Base-by-base conservation (phyloP, 2,113 vertebrate genomes). In the Progne subis region DNA sequence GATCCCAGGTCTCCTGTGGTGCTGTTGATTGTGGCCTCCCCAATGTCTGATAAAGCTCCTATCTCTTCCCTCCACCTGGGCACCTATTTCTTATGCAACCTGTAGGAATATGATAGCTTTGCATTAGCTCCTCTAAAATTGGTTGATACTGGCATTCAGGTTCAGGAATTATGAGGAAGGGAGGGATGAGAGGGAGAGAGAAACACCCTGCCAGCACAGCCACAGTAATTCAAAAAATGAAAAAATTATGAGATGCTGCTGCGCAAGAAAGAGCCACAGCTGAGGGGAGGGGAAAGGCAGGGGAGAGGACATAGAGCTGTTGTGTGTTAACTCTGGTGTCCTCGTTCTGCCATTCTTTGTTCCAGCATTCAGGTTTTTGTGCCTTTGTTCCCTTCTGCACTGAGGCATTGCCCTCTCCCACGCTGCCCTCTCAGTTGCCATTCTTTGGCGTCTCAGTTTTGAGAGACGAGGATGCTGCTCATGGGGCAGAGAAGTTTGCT, bases 401-500 rank as follows among this genome's bases (percentile, higher is more conserved):
- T 0, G 1, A 71, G 61, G 34, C 23, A 19, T 3, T 15, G 14
- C 4, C 24, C 29, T 17, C 52, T 14, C 25, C 18, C 55, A 15
- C 1, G 0, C 39, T 60, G 28, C n/a, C 12, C 68, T 39, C 55
- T 64, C 68, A 3, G 61, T 4, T 65, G 43, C 64, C 39, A 47
- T 25, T 25, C 60, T 31, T 41, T 55, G 61, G 21, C 39, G 20
- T 47, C 24, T n/a, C 50, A 37, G 8, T 28, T 17, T 11, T 3
- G 39, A 14, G 24, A 12, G 39, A 12, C 2, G 18, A 59, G 31
- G 72, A 9, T 61, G 74, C 65, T 82, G 80, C 71, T 63, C 9
- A 1, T 0, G 0, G 0, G 2, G 14, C 37, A 29, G 9, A 75
- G 70, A 70, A 29, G 44, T 84, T 78, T 70, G 18, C 44, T 64